Evolutionary conservation across 1,140 invertebrate species (phyloP).

Genomic region (Microvelia longipes): DNA sequence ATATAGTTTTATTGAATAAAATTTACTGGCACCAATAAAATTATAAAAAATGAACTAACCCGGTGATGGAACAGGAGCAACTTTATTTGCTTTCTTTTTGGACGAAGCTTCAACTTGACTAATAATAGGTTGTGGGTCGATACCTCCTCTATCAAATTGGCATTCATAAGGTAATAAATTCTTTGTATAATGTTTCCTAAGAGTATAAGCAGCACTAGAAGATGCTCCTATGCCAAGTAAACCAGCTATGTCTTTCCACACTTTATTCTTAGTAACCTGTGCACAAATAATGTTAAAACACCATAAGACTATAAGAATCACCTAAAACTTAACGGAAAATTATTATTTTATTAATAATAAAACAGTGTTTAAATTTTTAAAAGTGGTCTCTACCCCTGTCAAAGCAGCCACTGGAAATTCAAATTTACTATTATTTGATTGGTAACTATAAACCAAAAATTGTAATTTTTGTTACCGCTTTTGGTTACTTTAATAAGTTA

Average conservation of each 20-base stretch:
- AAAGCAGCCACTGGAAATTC: too few species aligned
- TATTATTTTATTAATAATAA: background rate
- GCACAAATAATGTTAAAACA: too few species aligned
- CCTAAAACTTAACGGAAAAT: background rate
- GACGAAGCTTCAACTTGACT: constrained; percentile 79
- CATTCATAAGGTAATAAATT: constrained; percentile 90
- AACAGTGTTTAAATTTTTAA: background rate
- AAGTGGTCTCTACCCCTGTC: background rate
- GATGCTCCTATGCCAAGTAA: constrained; percentile 84
- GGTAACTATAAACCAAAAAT: too few species aligned
- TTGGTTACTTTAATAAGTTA: too few species aligned
- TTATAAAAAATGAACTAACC: too few species aligned
- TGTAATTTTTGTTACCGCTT: too few species aligned
- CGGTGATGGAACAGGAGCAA: constrained; percentile 62
- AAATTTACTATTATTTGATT: too few species aligned
- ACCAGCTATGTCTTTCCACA: constrained; percentile 95
- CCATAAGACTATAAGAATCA: too few species aligned
- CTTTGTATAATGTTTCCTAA: constrained; percentile 94
- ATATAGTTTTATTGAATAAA: too few species aligned
- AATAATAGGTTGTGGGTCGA: constrained; percentile 88
- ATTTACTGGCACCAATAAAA: too few species aligned
- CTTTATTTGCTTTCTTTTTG: constrained; percentile 73
- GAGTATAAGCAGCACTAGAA: constrained; percentile 89
- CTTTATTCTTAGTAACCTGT: constrained; percentile 93
- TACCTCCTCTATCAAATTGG: constrained; percentile 87